These are phyloP conservation scores for Martes martes DNA, from an alignment of 2,113 vertebrate species.

Conservation along the genomic window DNA sequence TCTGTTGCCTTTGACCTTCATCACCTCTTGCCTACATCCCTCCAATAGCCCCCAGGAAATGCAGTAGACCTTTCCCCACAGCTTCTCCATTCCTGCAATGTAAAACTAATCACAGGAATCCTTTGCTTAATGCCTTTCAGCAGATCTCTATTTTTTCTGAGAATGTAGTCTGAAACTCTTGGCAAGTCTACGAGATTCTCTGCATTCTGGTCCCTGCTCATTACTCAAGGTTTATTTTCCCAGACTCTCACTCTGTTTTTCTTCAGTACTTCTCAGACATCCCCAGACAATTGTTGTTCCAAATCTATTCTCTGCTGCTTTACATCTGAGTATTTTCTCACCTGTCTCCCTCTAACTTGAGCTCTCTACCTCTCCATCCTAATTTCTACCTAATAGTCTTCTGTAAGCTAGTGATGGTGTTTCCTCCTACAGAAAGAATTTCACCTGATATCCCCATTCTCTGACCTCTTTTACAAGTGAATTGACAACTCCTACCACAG, in stretches of 20 bases:
- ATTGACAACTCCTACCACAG: not conserved
- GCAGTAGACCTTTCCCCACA: not conserved
- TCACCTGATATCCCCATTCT: not conserved
- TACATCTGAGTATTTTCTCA: constrained; percentile 3
- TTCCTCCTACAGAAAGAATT: not conserved
- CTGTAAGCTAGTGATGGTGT: not conserved
- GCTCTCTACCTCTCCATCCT: not conserved
- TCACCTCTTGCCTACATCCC: not conserved
- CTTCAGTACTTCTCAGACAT: not conserved
- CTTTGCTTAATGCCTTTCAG: not conserved
- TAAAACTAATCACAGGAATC: not conserved
- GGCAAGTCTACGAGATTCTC: not conserved
- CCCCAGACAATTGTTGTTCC: not conserved
- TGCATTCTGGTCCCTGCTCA: not conserved
- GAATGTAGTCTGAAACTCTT: not conserved
- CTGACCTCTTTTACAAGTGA: not conserved
- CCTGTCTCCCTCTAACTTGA: not conserved
- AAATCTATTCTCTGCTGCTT: constrained; percentile 7
- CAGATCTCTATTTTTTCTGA: not conserved
- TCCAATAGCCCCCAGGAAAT: not conserved
- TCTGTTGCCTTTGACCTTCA: not conserved
- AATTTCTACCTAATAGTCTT: not conserved
- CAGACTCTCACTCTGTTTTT: not conserved
- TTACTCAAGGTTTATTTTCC: constrained; percentile 45
- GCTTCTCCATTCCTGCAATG: not conserved